A percentile compares a stretch with the other conserved stretches of the same genome.
Conservation (phyloP, 2,113 vertebrate species). For the Acrocephalus arundinaceus region DNA sequence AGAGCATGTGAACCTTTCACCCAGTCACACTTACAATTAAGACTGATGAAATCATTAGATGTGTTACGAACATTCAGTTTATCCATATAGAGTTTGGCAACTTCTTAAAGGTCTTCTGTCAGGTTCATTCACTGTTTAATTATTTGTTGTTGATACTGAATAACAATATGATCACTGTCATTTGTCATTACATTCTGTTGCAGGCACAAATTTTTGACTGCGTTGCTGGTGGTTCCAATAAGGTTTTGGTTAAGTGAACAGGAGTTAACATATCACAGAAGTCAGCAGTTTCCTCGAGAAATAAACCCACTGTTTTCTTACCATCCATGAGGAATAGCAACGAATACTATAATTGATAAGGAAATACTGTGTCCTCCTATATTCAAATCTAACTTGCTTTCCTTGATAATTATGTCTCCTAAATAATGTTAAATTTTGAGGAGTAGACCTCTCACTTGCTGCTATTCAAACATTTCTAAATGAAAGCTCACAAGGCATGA, state of each 20-base stretch:
- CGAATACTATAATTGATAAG: neutral
- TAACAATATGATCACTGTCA: constrained; percentile 55
- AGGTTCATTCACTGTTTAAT: constrained; percentile 77
- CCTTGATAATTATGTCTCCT: neutral
- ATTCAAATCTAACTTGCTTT: neutral
- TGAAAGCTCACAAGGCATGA: neutral
- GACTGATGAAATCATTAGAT: constrained; percentile 82
- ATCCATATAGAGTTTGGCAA: constrained; percentile 76
- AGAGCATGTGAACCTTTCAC: constrained; percentile 60
- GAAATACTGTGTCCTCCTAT: neutral
- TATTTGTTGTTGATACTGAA: constrained; percentile 71
- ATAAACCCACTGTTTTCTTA: neutral
- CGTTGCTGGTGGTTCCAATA: neutral
- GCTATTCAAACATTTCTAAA: neutral
- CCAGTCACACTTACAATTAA: constrained; percentile 74
- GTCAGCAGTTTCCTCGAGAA: neutral
- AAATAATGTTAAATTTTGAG: neutral
- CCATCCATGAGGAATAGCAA: neutral
- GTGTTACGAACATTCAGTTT: constrained; percentile 79
- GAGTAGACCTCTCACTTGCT: neutral
- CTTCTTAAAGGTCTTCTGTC: constrained; percentile 82
- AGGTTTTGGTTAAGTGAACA: constrained; percentile 16
- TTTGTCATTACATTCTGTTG: constrained; percentile 59
- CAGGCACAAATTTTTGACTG: constrained; percentile 38
- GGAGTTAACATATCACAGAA: neutral